Base-by-base conservation (phyloP, 2,113 vertebrate species). In the Vulpes ferrilata region DNA sequence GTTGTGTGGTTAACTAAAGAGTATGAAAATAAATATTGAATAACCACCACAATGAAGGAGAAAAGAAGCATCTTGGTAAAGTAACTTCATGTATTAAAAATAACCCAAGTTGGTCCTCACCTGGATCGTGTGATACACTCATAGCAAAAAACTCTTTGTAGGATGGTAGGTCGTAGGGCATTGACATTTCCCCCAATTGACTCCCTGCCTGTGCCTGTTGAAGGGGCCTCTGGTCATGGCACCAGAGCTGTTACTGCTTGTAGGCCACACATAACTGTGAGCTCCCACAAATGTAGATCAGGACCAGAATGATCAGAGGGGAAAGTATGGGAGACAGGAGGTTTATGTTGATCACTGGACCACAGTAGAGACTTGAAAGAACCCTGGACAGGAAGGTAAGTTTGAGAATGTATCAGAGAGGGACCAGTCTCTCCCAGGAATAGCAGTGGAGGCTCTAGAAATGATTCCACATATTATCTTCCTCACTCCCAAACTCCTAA, bases 1-100 rank as follows among this genome's bases (percentile, higher is more conserved):
- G 32, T 93, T 79, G 60, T 67, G 51, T 89, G 98, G 95, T 78
- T 97, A 38, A 30, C 32, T 67, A 74, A 94, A 95, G n/a, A 96
- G 80, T 88, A 11, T 82, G 88, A 82, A 95, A 89, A 88, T 87
- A 97, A 93, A 25, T n/a, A 84, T 35, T 35, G 64, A 97, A 96
- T 85, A 97, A 96, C 69, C 97, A 85, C 69, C 88, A 94, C 94
- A 71, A 96, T 98, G 86, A 73, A 38, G 20, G 38, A 71, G n/a
- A 74, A 7, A 88, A 89, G 65, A 64, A 96, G 38, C 10, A 90
- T 35, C 7, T 55, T 64, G 71, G 73, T 83, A 59, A 92, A 71
- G 86, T 53, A 35, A 92, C 22, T 57, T 92, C 16, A 35, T 20
- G 48, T 4, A 11, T 59, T 43, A 73, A 85, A 85, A 59, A 85